Conservation (phyloP, 2,888 invertebrate genomes). For the Eilema griseolum region DNA sequence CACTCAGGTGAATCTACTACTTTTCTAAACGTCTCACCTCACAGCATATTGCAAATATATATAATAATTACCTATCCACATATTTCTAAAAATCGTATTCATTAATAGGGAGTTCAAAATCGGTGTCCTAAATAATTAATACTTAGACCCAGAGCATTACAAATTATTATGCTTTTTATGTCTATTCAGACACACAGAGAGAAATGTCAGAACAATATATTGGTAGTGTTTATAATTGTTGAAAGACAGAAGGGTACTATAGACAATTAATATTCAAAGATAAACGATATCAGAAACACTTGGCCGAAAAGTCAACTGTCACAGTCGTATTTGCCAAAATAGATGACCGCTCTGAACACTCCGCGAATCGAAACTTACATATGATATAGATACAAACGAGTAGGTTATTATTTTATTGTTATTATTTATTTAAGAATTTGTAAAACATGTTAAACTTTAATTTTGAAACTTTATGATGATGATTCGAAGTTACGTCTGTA, state of each 20-base stretch:
- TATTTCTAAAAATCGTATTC: not conserved
- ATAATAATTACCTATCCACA: not conserved
- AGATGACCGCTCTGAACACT: not conserved
- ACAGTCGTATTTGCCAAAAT: not conserved
- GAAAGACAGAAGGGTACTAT: not conserved
- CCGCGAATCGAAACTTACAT: not conserved
- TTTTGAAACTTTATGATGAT: not conserved
- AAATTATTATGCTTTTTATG: not conserved
- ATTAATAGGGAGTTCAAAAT: not conserved
- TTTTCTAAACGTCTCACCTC: not conserved
- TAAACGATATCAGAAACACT: not conserved
- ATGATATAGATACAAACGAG: too few species aligned
- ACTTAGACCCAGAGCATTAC: constrained; percentile 1
- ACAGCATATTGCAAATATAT: not conserved
- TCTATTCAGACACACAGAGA: not conserved
- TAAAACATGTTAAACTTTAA: not conserved
- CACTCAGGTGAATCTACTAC: not conserved
- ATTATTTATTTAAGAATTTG: not conserved
- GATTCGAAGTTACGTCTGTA: too few species aligned
- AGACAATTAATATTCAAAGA: not conserved
- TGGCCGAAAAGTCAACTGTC: not conserved
- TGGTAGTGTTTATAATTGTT: not conserved
- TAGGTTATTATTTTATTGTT: not conserved
- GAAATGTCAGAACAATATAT: not conserved
- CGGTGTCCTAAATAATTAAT: not conserved